Conservation (phyloP, 2,113 vertebrate genomes). For the Hemiprocne comata region DNA sequence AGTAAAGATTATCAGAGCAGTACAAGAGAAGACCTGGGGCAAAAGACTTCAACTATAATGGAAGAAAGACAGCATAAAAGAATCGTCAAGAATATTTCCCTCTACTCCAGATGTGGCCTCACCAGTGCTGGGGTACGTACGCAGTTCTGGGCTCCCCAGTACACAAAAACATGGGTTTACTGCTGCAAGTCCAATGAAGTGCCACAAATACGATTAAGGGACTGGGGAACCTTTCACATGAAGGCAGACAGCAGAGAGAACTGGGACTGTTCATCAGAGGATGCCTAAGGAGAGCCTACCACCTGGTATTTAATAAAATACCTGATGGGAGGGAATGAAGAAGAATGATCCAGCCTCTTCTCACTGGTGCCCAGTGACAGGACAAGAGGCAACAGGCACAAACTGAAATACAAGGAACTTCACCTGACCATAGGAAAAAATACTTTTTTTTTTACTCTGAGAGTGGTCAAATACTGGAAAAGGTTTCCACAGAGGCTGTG, state of each 20-base stretch:
- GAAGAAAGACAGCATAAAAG: neutral
- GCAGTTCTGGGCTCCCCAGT: neutral
- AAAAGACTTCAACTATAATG: neutral
- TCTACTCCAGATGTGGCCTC: neutral
- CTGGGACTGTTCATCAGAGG: neutral
- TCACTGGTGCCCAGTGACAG: neutral
- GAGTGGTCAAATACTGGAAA: neutral
- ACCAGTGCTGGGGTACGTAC: neutral
- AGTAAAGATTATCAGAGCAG: neutral
- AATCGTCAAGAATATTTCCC: neutral
- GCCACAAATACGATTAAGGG: neutral
- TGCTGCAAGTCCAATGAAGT: neutral
- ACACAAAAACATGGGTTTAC: accelerated
- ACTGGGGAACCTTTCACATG: neutral
- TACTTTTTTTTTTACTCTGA: neutral
- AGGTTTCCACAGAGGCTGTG: neutral
- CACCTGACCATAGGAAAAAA: neutral
- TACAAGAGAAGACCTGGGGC: neutral
- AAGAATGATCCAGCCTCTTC: neutral
- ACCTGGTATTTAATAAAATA: neutral
- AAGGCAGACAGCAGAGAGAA: neutral
- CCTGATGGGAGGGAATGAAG: neutral
- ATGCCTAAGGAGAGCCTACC: neutral
- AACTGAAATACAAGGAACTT: neutral
- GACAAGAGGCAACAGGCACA: neutral